phyloP scores from a whole-genome alignment of 2,888 invertebrate species.

The Lampropteryx suffumata region DNA sequence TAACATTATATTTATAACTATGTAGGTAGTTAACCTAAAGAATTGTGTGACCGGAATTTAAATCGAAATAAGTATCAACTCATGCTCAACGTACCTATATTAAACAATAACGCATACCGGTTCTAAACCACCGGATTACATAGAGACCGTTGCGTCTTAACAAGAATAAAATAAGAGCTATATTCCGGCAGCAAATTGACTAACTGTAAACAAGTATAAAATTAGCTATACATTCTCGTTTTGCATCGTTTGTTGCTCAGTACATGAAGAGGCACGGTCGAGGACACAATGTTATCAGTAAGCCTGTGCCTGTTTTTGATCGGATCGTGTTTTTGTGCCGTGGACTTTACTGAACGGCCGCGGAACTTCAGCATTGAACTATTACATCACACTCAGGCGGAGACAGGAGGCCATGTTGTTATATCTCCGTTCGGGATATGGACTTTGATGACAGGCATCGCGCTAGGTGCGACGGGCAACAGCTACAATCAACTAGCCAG shows the following conservation, averaged over 20 bases:
- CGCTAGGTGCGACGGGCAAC: slow-evolving; percentile 64
- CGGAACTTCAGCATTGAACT: slow-evolving; percentile 73
- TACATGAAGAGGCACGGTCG: slow-evolving; percentile 49
- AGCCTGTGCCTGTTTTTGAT: slow-evolving; percentile 50
- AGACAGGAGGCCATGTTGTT: slow-evolving; percentile 68
- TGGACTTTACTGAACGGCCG: slow-evolving; percentile 66
- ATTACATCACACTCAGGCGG: slow-evolving; percentile 62
- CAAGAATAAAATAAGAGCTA: slow-evolving; percentile 21
- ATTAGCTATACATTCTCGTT: slow-evolving; percentile 52
- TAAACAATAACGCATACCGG: slow-evolving; percentile 22
- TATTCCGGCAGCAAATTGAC: slow-evolving; percentile 13
- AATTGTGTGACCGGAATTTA: slow-evolving; percentile 6
- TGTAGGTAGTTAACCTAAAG: no score
- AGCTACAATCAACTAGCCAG: slow-evolving; percentile 58
- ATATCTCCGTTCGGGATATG: slow-evolving; percentile 78
- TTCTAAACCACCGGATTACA: slow-evolving; percentile 12
- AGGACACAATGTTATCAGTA: slow-evolving; percentile 54
- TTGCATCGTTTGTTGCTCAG: slow-evolving; percentile 58
- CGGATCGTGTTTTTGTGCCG: slow-evolving; percentile 54
- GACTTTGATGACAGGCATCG: slow-evolving; percentile 74
- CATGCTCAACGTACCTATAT: neutral
- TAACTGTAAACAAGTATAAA: slow-evolving; percentile 44
- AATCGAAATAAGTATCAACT: neutral
- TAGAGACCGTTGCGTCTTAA: slow-evolving; percentile 17
- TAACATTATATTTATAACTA: no score